phyloP scores from a whole-genome alignment of 2,888 invertebrate species.

The Quadroppia sp. region DNA sequence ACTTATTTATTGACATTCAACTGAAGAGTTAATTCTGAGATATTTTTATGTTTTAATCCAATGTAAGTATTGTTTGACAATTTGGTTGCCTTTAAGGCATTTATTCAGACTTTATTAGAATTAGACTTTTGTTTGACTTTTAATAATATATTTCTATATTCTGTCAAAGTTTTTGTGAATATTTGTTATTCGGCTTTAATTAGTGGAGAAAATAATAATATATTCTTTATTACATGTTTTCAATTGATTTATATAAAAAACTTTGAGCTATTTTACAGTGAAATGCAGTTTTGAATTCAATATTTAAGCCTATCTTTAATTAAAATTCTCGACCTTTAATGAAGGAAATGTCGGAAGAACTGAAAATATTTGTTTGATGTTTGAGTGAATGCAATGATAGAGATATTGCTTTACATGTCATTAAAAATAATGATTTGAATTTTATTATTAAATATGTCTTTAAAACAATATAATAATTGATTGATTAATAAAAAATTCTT shows the following conservation, averaged over 20 bases:
- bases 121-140: neutral
- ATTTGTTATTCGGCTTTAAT: neutral
- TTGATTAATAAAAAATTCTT: neutral
- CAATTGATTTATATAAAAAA: neutral
- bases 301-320: neutral
- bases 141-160: neutral
- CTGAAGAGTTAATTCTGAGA: neutral
- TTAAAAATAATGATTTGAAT: constrained; percentile 3
- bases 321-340: neutral
- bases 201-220: too few species aligned
- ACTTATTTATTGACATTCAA: neutral
- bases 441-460: neutral
- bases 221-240: neutral
- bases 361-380: neutral
- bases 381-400: neutral
- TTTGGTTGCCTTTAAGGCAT: constrained; percentile 13
- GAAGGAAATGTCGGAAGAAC: neutral
- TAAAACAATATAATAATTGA: neutral
- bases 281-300: neutral
- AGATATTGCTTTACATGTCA: neutral
- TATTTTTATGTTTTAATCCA: constrained; percentile 1
- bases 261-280: neutral
- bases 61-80: constrained; percentile 1
- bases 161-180: neutral
- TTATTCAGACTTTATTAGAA: neutral